Conservation (phyloP, 2,888 invertebrate genomes). For the Trichopoda pennipes region DNA sequence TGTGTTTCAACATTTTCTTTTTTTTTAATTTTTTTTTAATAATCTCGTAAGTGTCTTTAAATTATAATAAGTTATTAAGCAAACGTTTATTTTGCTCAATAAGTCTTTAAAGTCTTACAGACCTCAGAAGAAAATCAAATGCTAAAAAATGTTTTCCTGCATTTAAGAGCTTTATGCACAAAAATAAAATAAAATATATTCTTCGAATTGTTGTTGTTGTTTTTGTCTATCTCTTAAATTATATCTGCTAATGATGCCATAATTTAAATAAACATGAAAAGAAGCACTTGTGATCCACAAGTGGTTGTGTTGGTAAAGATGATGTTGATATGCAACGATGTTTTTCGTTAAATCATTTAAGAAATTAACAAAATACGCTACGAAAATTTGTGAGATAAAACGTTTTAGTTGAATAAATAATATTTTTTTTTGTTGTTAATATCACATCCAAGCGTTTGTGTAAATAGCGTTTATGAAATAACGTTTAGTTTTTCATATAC, state of each 20-base stretch:
- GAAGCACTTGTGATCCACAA: slow-evolving; percentile 43
- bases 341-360: slow-evolving; percentile 23
- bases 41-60: no score
- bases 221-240: slow-evolving; percentile 5
- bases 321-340: slow-evolving; percentile 9
- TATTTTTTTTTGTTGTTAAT: no score
- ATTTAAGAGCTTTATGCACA: not conserved
- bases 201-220: not conserved
- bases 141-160: no score
- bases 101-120: no score
- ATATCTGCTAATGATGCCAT: slow-evolving; percentile 13
- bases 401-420: not conserved
- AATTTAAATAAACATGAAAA: slow-evolving; percentile 44
- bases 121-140: no score
- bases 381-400: not conserved
- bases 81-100: no score
- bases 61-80: no score
- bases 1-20: no score
- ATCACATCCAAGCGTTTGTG: no score
- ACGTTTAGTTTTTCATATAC: no score
- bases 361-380: slow-evolving; percentile 15
- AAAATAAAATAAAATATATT: slow-evolving; percentile 13
- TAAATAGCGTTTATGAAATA: no score
- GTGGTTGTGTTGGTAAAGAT: slow-evolving; percentile 21
- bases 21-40: no score